Percentiles rank a stretch among this genome's conserved stretches.
Evolutionary conservation across 2,797 vertebrate genomes (phyloP).

Genomic region (Delichon dasypus): DNA sequence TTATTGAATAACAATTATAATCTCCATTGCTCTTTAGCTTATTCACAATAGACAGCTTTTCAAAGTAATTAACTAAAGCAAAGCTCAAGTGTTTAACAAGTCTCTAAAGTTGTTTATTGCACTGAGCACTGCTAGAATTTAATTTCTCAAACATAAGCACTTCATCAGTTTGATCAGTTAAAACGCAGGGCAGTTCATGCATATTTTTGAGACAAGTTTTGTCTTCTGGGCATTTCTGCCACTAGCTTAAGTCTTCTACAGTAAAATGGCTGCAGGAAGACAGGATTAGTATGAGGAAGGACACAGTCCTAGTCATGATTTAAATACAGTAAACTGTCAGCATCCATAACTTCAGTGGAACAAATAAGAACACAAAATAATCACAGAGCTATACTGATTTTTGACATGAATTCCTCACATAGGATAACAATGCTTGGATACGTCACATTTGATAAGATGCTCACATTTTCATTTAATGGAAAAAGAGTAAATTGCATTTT

Average conservation of each 20-base stretch:
- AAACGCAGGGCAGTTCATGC: not conserved
- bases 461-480: not conserved
- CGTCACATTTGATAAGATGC: not conserved
- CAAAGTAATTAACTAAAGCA: slow-evolving; percentile 29
- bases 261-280: not conserved
- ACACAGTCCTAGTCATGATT: not conserved
- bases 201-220: not conserved
- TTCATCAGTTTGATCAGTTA: not conserved
- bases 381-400: not conserved
- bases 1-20: slow-evolving; percentile 1
- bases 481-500: not conserved
- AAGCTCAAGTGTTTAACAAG: slow-evolving; percentile 41
- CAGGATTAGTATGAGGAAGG: not conserved
- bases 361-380: not conserved
- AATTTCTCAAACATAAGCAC: not conserved
- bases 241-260: not conserved
- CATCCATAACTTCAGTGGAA: not conserved
- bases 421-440: not conserved
- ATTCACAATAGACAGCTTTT: slow-evolving; percentile 9
- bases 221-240: not conserved
- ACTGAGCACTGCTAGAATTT: not conserved
- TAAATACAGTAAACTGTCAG: not conserved
- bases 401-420: not conserved
- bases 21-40: slow-evolving; percentile 6
- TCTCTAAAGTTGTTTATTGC: slow-evolving; percentile 35